phyloP scores from a whole-genome alignment of 2,113 vertebrate species.

The Albula glossodonta region DNA sequence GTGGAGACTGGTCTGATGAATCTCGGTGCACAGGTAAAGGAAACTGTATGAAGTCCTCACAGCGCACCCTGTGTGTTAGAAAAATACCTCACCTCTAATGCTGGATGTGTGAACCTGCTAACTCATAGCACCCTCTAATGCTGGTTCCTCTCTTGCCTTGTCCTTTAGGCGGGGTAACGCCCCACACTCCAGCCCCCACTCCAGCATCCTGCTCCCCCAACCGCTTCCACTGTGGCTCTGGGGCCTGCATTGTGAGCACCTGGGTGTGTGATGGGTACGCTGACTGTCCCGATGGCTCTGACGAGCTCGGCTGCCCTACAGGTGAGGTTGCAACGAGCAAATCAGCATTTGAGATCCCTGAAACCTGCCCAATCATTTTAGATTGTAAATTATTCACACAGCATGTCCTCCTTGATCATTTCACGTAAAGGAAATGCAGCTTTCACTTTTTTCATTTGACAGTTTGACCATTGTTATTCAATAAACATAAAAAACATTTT shows the following conservation, averaged over 20 bases:
- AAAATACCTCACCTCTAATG: no score
- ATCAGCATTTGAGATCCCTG: no score
- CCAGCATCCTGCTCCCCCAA: conserved; percentile 80
- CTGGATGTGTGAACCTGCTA: no score
- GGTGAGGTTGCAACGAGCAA: conserved; percentile 54
- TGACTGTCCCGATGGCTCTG: conserved; percentile 84
- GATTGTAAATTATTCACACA: no score
- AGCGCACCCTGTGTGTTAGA: no score
- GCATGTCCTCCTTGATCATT: no score
- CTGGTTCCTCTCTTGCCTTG: background rate
- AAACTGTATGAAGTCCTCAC: background rate
- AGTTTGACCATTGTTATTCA: no score
- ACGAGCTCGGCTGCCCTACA: conserved; percentile 89
- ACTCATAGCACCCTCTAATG: background rate
- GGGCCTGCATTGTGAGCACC: conserved; percentile 84
- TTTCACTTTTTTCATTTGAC: no score
- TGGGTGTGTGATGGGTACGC: conserved; percentile 93
- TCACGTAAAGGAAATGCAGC: no score
- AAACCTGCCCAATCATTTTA: no score
- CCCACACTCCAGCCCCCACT: conserved; percentile 62
- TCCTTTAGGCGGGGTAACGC: conserved; percentile 66
- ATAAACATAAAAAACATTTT: no score
- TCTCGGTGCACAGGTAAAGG: conserved; percentile 68
- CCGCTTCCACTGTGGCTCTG: conserved; percentile 86
- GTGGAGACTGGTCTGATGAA: conserved; percentile 70